A percentile compares a stretch with the other conserved stretches of the same genome.
These are phyloP conservation scores for Amblyopsis rosae DNA, from an alignment of 2,113 vertebrate species.

Conservation along the genomic window DNA sequence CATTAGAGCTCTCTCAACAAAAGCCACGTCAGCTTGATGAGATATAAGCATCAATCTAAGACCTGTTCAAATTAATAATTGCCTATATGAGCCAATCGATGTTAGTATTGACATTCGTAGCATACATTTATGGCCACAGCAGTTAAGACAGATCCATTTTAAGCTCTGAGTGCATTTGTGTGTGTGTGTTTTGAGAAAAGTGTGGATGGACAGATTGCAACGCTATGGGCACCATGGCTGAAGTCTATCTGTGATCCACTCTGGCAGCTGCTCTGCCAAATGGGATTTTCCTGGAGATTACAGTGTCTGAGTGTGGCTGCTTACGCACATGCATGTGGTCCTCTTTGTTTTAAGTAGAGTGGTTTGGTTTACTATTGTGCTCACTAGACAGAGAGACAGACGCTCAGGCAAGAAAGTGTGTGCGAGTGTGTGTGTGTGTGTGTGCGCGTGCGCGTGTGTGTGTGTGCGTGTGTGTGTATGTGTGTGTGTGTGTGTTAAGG, in stretches of 20 bases:
- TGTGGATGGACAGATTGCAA: conserved; percentile 78
- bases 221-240: conserved; percentile 70
- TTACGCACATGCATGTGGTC: conserved; percentile 62
- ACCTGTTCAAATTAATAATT: conserved; percentile 50
- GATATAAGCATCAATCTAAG: conserved; percentile 46
- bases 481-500: not conserved
- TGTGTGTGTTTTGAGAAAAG: conserved; percentile 24
- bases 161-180: conserved; percentile 17
- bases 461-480: not conserved
- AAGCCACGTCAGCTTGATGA: conserved; percentile 47
- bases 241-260: conserved; percentile 69
- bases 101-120: conserved; percentile 56
- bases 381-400: conserved; percentile 9
- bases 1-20: conserved; percentile 34
- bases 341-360: conserved; percentile 63
- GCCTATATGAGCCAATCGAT: conserved; percentile 36
- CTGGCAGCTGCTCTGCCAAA: conserved; percentile 80
- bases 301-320: conserved; percentile 66
- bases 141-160: conserved; percentile 41
- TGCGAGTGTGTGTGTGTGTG: not conserved
- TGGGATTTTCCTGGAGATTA: conserved; percentile 80
- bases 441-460: not conserved
- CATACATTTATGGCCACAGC: conserved; percentile 47
- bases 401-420: not conserved
- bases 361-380: conserved; percentile 49